A percentile compares a stretch with the other conserved stretches of the same genome.
phyloP scores from a whole-genome alignment of 1,140 invertebrate species.

The Drosophila micromelanica region DNA sequence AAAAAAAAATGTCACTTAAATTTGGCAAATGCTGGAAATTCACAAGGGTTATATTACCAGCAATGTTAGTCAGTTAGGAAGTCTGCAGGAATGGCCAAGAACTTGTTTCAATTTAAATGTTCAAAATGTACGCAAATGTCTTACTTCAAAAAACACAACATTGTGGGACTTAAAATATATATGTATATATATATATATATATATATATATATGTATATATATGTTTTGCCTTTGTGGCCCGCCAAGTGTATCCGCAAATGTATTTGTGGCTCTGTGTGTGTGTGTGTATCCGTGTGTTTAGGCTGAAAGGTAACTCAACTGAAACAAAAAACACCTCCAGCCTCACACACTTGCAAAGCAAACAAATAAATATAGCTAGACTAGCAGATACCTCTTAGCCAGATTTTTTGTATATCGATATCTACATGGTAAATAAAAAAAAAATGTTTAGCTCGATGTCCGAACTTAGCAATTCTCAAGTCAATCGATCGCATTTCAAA shows the following conservation, averaged over 20 bases:
- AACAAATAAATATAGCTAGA: neutral
- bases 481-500: no score
- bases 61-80: neutral
- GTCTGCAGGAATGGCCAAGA: constrained; percentile 18
- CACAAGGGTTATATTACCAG: constrained; percentile 31
- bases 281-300: no score
- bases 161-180: neutral
- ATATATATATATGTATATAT: no score
- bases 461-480: no score
- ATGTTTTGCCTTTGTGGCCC: no score
- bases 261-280: no score
- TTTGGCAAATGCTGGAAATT: constrained; percentile 4
- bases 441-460: no score
- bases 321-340: constrained; percentile 26
- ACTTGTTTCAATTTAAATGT: constrained; percentile 69
- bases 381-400: neutral
- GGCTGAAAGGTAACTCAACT: no score
- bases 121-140: constrained; percentile 47
- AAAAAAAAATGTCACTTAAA: constrained; percentile 23
- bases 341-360: neutral
- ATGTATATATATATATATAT: neutral
- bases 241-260: no score
- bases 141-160: constrained; percentile 14
- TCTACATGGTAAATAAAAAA: no score
- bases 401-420: no score